These are phyloP conservation scores for Acleris laterana DNA, from an alignment of 2,888 invertebrate species.

Conservation along the genomic window DNA sequence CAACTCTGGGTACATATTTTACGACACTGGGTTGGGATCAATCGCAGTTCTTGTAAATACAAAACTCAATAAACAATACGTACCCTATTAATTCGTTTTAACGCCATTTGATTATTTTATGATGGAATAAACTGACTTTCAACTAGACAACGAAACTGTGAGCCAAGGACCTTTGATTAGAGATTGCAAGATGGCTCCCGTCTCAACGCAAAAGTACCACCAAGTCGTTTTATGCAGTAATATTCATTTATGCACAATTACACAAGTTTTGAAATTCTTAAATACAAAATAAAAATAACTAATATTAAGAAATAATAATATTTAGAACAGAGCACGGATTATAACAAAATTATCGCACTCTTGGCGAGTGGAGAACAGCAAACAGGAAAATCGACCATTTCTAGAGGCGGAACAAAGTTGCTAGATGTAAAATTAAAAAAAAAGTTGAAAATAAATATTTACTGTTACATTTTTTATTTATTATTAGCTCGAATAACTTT, in stretches of 20 bases:
- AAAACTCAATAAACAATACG: slow-evolving; percentile 74
- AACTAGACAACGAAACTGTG: slow-evolving; percentile 93
- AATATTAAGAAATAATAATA: slow-evolving; percentile 75
- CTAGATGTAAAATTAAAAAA: slow-evolving; percentile 35
- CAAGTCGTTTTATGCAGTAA: slow-evolving; percentile 85
- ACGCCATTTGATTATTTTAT: slow-evolving; percentile 93
- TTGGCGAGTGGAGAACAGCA: slow-evolving; percentile 78
- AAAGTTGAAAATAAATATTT: slow-evolving; percentile 12
- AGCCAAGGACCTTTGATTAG: slow-evolving; percentile 94
- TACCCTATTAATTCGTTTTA: slow-evolving; percentile 99
- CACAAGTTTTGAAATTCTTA: slow-evolving; percentile 66
- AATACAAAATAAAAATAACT: slow-evolving; percentile 77
- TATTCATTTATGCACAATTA: slow-evolving; percentile 62
- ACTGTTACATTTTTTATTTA: neutral
- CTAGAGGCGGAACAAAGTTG: slow-evolving; percentile 67
- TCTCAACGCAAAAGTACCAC: slow-evolving; percentile 91
- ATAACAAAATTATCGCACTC: slow-evolving; percentile 74
- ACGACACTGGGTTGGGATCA: slow-evolving; percentile 64
- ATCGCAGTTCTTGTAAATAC: slow-evolving; percentile 56
- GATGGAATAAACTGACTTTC: slow-evolving; percentile 90
- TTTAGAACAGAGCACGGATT: slow-evolving; percentile 71
- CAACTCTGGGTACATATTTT: slow-evolving; percentile 75
- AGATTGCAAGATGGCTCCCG: slow-evolving; percentile 94
- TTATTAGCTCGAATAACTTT: neutral
- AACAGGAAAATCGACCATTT: slow-evolving; percentile 84